Conservation (phyloP, 2,888 invertebrate species). For the Archips xylosteana region DNA sequence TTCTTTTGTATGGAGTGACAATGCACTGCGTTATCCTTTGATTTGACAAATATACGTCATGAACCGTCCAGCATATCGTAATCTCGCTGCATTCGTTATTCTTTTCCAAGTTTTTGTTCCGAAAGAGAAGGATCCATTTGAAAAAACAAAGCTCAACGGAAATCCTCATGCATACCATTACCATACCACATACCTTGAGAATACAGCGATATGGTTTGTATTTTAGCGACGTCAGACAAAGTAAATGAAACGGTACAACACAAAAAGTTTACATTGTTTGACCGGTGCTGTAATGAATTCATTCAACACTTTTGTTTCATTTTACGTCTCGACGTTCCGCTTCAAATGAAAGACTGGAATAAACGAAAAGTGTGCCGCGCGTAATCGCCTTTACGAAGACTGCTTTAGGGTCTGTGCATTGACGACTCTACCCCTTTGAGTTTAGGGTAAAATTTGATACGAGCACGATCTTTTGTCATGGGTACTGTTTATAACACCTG, state of each 20-base stretch:
- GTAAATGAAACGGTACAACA: not conserved
- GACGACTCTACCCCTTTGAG: not conserved
- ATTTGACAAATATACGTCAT: no score
- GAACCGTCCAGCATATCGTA: no score
- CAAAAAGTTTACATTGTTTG: not conserved
- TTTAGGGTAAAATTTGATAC: not conserved
- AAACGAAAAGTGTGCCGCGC: not conserved
- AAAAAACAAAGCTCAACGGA: no score
- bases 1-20: no score
- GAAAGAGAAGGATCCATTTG: no score
- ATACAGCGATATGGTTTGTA: no score
- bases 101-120: no score
- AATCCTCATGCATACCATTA: no score
- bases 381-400: not conserved
- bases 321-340: not conserved
- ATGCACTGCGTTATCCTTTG: no score
- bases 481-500: conserved; percentile 6
- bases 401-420: not conserved
- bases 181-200: no score
- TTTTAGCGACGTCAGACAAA: not conserved
- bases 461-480: not conserved
- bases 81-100: no score
- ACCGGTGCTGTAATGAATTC: not conserved
- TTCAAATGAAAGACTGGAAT: not conserved
- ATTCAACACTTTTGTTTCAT: conserved; percentile 8